These are phyloP conservation scores for Indicator indicator DNA, from an alignment of 2,113 vertebrate species.

Conservation along the genomic window DNA sequence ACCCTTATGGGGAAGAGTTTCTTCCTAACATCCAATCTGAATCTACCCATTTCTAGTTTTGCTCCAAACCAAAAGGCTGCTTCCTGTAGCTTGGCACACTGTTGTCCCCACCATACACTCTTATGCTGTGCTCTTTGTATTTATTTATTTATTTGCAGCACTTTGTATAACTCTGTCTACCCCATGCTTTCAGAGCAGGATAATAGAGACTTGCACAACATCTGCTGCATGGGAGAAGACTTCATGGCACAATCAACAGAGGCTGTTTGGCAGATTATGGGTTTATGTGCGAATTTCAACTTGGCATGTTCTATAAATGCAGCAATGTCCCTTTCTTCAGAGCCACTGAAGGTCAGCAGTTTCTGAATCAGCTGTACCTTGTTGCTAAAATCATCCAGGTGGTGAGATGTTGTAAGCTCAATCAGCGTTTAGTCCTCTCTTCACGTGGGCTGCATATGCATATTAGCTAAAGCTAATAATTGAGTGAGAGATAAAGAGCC, in stretches of 20 bases:
- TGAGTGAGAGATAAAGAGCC: not conserved
- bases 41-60: too few relatives aligned
- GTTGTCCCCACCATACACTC: not conserved
- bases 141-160: not conserved
- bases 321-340: not conserved
- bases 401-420: not conserved
- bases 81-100: not conserved
- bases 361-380: not conserved
- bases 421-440: not conserved
- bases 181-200: not conserved
- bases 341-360: not conserved
- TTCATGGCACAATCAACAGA: not conserved
- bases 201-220: not conserved
- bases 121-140: not conserved
- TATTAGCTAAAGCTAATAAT: not conserved
- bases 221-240: not conserved
- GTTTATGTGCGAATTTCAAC: not conserved
- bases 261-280: not conserved
- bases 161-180: not conserved
- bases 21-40: too few relatives aligned
- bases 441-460: accelerated
- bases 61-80: not conserved
- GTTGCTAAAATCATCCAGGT: not conserved
- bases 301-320: not conserved
- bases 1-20: too few relatives aligned